Evolutionary conservation across 2,888 invertebrate genomes (phyloP).

Genomic region (Nezara viridula): DNA sequence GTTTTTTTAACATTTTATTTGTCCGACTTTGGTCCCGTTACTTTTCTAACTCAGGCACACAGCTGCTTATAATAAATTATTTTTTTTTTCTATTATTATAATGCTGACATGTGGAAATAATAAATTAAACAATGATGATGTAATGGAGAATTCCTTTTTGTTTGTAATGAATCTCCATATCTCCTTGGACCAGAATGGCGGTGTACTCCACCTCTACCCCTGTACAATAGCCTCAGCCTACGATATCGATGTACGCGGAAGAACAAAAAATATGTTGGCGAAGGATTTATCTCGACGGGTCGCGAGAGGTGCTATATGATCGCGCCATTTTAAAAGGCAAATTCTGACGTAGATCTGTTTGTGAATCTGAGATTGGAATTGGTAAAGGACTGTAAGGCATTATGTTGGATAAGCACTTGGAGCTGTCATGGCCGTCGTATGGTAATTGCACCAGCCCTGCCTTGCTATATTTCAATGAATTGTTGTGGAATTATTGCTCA

Average conservation of each 20-base stretch:
- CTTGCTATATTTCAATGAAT: background rate
- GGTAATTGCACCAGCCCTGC: background rate
- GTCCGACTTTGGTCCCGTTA: background rate
- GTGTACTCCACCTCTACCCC: background rate
- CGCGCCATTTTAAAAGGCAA: constrained; percentile 25
- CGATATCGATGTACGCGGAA: background rate
- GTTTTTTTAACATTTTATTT: background rate
- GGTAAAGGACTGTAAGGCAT: constrained; percentile 11
- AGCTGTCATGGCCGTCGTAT: background rate
- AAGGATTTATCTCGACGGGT: background rate
- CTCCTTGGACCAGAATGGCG: background rate
- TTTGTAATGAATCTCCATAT: background rate
- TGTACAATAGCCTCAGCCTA: background rate
- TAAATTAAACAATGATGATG: background rate
- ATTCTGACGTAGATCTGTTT: background rate
- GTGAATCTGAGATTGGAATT: background rate
- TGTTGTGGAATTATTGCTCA: background rate
- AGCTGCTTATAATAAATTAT: background rate
- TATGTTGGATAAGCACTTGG: background rate
- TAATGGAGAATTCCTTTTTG: background rate
- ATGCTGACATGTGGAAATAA: background rate
- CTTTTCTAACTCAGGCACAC: background rate
- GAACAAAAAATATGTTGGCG: background rate
- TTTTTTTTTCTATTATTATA: background rate
- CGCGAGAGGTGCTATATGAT: background rate